phyloP scores from a whole-genome alignment of 2,113 vertebrate genomes.

The Python bivittatus region DNA sequence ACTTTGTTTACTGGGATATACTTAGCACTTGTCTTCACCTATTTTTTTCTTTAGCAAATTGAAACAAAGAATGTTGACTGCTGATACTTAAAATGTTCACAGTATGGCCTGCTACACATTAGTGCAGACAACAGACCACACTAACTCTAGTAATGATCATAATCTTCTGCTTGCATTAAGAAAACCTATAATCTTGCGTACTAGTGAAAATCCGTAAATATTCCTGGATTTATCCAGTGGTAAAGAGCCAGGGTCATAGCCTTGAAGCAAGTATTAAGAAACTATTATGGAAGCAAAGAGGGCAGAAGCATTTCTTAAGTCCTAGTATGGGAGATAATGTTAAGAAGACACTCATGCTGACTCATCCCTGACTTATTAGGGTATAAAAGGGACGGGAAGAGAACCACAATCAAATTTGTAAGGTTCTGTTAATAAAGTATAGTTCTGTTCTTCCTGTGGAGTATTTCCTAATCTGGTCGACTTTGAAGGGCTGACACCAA shows the following conservation, averaged over 20 bases:
- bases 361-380: no score
- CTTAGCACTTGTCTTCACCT: background rate
- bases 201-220: background rate
- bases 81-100: background rate
- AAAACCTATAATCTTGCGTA: background rate
- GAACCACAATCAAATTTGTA: no score
- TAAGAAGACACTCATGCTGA: no score
- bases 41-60: background rate
- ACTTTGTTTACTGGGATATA: conserved; percentile 4
- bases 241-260: background rate
- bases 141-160: background rate
- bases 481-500: no score
- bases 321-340: no score
- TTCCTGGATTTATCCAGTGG: background rate
- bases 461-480: no score
- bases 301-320: background rate
- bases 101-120: background rate
- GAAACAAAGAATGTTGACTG: background rate
- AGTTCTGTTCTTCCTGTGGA: no score
- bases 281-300: background rate
- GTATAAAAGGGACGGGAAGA: no score
- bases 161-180: background rate
- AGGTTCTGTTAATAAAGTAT: no score
- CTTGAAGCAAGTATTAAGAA: background rate
- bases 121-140: background rate